phyloP scores from a whole-genome alignment of 2,888 invertebrate species.

The Mactromeris polynyma region DNA sequence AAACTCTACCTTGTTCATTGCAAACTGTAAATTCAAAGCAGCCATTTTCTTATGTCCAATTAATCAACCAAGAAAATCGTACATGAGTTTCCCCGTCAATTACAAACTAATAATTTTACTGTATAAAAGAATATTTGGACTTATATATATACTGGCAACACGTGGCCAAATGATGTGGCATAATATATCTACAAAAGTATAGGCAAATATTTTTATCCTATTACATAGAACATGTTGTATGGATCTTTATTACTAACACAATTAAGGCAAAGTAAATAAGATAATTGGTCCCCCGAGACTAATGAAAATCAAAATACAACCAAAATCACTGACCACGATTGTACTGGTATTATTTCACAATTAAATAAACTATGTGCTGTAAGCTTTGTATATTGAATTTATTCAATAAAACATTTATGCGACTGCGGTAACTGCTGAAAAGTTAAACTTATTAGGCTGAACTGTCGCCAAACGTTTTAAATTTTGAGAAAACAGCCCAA shows the following conservation, averaged over 20 bases:
- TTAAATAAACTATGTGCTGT: too few species aligned
- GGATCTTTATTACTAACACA: slow-evolving; percentile 4
- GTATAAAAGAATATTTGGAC: not conserved
- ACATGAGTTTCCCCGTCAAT: not conserved
- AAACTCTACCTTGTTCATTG: slow-evolving; percentile 57
- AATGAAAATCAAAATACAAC: too few species aligned
- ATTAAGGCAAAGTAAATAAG: not conserved
- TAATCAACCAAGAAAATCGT: not conserved
- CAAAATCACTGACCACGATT: too few species aligned
- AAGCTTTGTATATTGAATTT: too few species aligned
- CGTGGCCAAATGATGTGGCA: slow-evolving; percentile 37
- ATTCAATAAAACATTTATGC: too few species aligned
- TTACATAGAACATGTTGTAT: slow-evolving; percentile 25
- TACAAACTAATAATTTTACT: not conserved
- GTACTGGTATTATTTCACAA: too few species aligned
- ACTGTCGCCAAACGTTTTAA: too few species aligned
- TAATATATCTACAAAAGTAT: not conserved
- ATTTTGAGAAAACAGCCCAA: too few species aligned
- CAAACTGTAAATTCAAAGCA: slow-evolving; percentile 52
- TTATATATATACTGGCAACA: slow-evolving; percentile 24
- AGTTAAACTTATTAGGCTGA: too few species aligned
- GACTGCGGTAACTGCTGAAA: too few species aligned
- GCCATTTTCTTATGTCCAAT: slow-evolving; percentile 39
- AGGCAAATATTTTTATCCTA: slow-evolving; percentile 20
- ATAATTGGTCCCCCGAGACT: not conserved